phyloP scores from a whole-genome alignment of 2,797 vertebrate species.

The Argyrosomus regius region DNA sequence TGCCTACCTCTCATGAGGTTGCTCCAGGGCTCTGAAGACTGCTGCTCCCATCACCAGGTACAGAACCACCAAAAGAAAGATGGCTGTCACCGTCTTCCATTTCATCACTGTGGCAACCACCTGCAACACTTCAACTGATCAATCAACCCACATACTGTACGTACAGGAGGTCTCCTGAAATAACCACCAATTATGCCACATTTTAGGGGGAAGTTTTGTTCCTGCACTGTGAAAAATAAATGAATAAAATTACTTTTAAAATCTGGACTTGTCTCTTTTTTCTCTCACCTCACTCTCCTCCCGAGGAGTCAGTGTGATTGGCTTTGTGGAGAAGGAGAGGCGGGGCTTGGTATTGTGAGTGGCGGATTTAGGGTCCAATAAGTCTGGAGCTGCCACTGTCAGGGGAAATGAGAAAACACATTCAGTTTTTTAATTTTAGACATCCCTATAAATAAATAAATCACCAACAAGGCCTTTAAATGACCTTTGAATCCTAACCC shows the following conservation, averaged over 20 bases:
- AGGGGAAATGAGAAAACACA: conserved; percentile 59
- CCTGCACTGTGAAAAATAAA: neutral
- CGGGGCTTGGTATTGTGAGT: conserved; percentile 97
- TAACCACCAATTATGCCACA: neutral
- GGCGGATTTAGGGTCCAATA: conserved; percentile 96
- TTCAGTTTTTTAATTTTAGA: conserved; percentile 63
- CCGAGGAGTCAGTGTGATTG: conserved; percentile 89
- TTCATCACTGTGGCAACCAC: conserved; percentile 95
- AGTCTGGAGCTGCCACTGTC: conserved; percentile 97
- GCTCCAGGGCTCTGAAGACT: conserved; percentile 95
- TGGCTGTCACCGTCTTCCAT: conserved; percentile 96
- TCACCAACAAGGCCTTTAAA: conserved; percentile 45
- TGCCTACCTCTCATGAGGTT: conserved; percentile 91
- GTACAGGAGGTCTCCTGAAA: neutral
- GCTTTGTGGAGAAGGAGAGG: conserved; percentile 96
- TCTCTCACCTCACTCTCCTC: conserved; percentile 90
- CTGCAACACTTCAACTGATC: conserved; percentile 71
- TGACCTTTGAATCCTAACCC: conserved; percentile 23
- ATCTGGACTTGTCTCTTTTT: conserved; percentile 1
- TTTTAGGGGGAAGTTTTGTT: neutral
- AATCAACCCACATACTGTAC: conserved; percentile 34
- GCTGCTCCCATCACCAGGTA: conserved; percentile 96
- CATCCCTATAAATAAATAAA: conserved; percentile 64
- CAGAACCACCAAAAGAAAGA: conserved; percentile 95
- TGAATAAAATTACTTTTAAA: conserved; percentile 3